Percentiles rank a stretch among this genome's conserved stretches.
phyloP scores from a whole-genome alignment of 2,797 vertebrate species.

The Poeciliopsis paucimaculata region DNA sequence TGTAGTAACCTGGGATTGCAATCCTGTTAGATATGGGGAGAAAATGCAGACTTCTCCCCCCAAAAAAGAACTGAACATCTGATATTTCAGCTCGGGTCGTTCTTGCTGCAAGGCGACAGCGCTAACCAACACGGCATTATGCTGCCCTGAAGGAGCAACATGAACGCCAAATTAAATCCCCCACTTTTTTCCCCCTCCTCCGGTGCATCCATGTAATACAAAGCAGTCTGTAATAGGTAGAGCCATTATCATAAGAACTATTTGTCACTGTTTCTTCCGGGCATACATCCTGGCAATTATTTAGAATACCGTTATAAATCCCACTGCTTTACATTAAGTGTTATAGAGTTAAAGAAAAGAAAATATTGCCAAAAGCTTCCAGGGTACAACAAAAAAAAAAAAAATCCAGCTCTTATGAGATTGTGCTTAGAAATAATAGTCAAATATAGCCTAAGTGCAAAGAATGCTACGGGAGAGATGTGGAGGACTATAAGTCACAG shows the following conservation, averaged over 20 bases:
- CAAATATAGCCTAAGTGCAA: neutral
- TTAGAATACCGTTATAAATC: slow-evolving; percentile 23
- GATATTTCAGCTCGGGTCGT: slow-evolving; percentile 9
- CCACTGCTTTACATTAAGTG: slow-evolving; percentile 1
- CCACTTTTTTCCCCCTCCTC: neutral
- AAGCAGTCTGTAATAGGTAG: slow-evolving; percentile 15
- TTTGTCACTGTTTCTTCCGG: slow-evolving; percentile 16
- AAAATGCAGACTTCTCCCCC: neutral
- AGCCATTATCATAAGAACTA: slow-evolving; percentile 6
- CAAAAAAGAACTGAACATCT: neutral
- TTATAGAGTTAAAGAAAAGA: slow-evolving; percentile 19
- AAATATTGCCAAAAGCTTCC: slow-evolving; percentile 15
- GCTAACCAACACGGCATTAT: slow-evolving; percentile 10
- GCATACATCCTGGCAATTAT: slow-evolving; percentile 18
- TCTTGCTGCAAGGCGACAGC: slow-evolving; percentile 10
- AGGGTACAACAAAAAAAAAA: neutral
- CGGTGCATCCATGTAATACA: slow-evolving; percentile 9
- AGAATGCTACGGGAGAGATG: slow-evolving; percentile 9
- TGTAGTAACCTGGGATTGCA: neutral
- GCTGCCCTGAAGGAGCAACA: slow-evolving; percentile 32
- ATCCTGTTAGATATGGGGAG: neutral
- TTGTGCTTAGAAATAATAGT: slow-evolving; percentile 5
- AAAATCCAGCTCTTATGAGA: slow-evolving; percentile 10
- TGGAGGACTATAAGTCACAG: slow-evolving; percentile 4
- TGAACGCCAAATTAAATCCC: slow-evolving; percentile 13